These are phyloP conservation scores for Amblyteles armatorius DNA, from an alignment of 2,888 invertebrate species.

Conservation along the genomic window DNA sequence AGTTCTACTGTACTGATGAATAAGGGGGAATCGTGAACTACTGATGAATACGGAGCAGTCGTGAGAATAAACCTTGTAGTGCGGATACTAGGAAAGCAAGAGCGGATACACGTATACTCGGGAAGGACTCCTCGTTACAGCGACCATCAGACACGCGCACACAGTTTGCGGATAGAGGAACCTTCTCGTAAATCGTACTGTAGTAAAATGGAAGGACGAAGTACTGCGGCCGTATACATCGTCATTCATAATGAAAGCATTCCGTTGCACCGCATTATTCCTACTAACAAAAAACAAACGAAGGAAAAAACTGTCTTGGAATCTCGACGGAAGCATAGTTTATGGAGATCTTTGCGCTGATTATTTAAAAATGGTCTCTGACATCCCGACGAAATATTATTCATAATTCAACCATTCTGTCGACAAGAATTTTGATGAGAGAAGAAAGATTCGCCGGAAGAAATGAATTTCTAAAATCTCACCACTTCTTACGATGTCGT, in stretches of 20 bases:
- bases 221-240: conserved; percentile 10
- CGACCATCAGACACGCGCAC: not conserved
- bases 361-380: not conserved
- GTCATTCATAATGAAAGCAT: conserved; percentile 13
- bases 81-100: not conserved
- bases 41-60: not conserved
- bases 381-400: too few species aligned
- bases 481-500: too few species aligned
- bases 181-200: conserved; percentile 15
- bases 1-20: too few species aligned
- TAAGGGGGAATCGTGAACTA: too few species aligned
- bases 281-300: not conserved
- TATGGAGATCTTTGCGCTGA: not conserved
- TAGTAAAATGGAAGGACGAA: conserved; percentile 17
- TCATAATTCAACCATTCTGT: not conserved
- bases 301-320: not conserved
- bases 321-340: not conserved
- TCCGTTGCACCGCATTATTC: not conserved
- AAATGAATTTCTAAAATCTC: too few species aligned
- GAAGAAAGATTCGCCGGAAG: too few species aligned
- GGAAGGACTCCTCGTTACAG: not conserved
- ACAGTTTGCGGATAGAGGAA: conserved; percentile 2
- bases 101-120: not conserved
- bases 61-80: conserved; percentile 17
- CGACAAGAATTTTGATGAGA: too few species aligned